Base-by-base conservation (phyloP, 2,113 vertebrate genomes). In the Psittacara wagleri region DNA sequence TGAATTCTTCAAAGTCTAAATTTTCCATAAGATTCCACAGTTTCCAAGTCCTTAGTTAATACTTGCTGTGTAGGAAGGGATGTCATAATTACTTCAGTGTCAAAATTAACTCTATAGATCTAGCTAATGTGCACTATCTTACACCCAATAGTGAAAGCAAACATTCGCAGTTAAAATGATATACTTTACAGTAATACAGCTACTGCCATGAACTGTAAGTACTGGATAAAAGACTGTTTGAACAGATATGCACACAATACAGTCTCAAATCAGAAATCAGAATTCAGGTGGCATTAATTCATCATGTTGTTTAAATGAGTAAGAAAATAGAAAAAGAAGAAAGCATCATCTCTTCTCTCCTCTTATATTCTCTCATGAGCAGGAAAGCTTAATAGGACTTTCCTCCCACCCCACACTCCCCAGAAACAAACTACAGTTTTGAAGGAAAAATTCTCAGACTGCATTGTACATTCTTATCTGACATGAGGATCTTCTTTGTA, bases 381-480 rank as follows among this genome's bases (percentile, higher is more conserved):
- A 68, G 24, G 9, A 29, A 83, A 61, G 1, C 16, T 62, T 69
- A 66, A 74, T 11, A 61, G 46, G 9, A 3, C 20, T 25, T 17
- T 46, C 37, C 41, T 27, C 13, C 3, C 1, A 12, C 31, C 11
- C 3, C 2, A 9, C 7, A 8, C 4, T 9, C 9, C 9, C 25
- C 17, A 3, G 11, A 91, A 72, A 25, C 11, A 82, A 31, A 11
- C 28, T 69, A 28, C 6, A 2, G 37, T 85, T 91, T 72, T 74
- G 46, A 90, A 85, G 52, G n/a, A 83, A 93, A 70, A 70, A 66
- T 28, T 86, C 37, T 91, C 70, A 52, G n/a, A 18, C 31, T 86
- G 24, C 29, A 16, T 14, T 66, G 61, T 54, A 48, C 64, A 87
- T 76, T 57, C 77, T 62, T 89, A 94, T 90, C 75, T 81, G 27